Base-by-base conservation (phyloP, 2,888 invertebrate species). In the Acrocyrtus sp. region DNA sequence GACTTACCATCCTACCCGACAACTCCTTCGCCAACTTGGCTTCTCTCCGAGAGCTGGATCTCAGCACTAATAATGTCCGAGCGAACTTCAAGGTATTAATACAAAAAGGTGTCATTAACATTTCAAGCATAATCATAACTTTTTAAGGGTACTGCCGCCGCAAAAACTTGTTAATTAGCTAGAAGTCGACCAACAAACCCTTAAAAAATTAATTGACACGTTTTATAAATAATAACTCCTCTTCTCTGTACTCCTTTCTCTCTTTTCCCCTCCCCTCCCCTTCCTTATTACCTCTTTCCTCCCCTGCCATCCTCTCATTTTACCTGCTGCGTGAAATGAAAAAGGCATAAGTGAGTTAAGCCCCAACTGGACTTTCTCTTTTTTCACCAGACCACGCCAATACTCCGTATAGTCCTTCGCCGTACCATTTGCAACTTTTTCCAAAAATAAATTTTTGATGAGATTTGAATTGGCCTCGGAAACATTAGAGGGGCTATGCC, bases 1-100 rank as follows among this genome's bases (percentile, higher is more conserved):
- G 91, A 82, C 87, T 95, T 74, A 92, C 92, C 19, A 92, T 94
- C 76, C 85, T 95, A 77, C 94, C 94, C 2, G 95, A 95, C 85
- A 94, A 94, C 84, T 93, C 94, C 21, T 95, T 95, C 84, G 91
- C 91, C 24, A 92, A 92, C 82, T 87, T 95, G 63, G 90, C 91
- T 50, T 90, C 91, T 79, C 89, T 94, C 80, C 89, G 90, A 81
- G 82, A 81, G 61, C 86, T 95, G 82, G 93, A 95, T 85, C 86
- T 95, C 57, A 91, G 93, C 80, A 89, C 88, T 79, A 95, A 95
- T 85, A 89, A 90, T 39, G 86, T 95, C 75, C 90, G 93, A 81
- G 92, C 94, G 75, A 93, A 93, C 86, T 90, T 93, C 83, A 93
- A 93, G 75, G 81, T 81, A 77, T 62, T n/a, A n/a, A n/a, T n/a